Evolutionary conservation across 2,113 vertebrate genomes (phyloP), one percentile per base, ranked within the genome.

Genomic region (Chloebia gouldiae): DNA sequence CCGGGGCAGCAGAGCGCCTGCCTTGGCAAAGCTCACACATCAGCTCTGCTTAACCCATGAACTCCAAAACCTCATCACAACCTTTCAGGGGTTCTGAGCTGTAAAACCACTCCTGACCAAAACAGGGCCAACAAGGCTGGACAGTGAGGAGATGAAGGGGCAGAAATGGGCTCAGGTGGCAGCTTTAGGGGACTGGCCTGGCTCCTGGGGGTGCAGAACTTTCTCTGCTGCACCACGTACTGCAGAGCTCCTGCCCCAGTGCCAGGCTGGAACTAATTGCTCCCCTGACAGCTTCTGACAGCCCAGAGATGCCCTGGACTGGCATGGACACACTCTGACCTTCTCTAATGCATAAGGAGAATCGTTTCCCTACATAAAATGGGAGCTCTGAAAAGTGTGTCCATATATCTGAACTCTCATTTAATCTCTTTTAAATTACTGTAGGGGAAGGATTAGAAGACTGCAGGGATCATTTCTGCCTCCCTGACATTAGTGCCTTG

Each of bases 231-330:
- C 13, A 27, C 95, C 93, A 50, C n/a, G n/a, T n/a, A n/a, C n/a
- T n/a, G n/a, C n/a, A n/a, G n/a, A n/a, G 80, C 96, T 93, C 72
- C 66, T 94, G 97, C 97, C 84, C 86, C 90, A 40, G 2, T 82
- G 95, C 25, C 54, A 75, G 88, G 90, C 77, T 33, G 71, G 95
- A 97, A 97, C 93, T 78, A 95, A 97, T 96, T 97, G 97, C 96
- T 98, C 95, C 95, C 86, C 89, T 95, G 96, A 96, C 90, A 96
- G 94, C 94, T 47, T 72, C 82, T 80, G 98, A 97, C 97, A 98
- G 96, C 80, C 90, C 96, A 92, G 89, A 93, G 96, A 94, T 86
- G 71, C 94, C 95, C 78, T 6, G 88, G 66, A 92, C 65, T 59
- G 4, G 33, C 24, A 61, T 7, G 3, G 88, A 90, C 86, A 86